These are phyloP conservation scores for Shinisaurus crocodilurus DNA, from an alignment of 2,113 vertebrate species.

Conservation along the genomic window DNA sequence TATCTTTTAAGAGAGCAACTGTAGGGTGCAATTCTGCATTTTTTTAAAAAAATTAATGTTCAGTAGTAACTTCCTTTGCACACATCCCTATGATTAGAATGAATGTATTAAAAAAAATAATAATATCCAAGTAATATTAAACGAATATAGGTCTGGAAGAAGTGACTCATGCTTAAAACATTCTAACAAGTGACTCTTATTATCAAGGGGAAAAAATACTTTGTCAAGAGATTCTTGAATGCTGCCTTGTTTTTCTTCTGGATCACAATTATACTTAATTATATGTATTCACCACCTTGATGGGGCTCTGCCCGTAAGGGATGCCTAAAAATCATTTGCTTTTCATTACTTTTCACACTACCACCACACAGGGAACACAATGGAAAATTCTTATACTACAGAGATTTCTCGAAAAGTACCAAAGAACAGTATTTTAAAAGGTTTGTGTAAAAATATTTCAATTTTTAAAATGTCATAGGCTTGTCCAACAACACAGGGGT, in stretches of 20 bases:
- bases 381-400: background rate
- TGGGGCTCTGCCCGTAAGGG: too few species aligned
- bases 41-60: background rate
- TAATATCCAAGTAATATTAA: background rate
- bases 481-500: background rate
- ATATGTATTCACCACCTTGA: background rate
- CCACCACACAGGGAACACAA: background rate
- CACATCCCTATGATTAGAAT: background rate
- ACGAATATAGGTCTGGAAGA: background rate
- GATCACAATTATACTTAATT: background rate
- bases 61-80: accelerated
- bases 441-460: background rate
- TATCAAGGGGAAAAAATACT: background rate
- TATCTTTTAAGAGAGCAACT: background rate
- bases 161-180: background rate
- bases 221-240: background rate
- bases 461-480: background rate
- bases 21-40: background rate
- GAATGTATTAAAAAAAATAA: background rate
- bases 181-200: background rate
- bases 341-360: background rate
- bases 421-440: background rate
- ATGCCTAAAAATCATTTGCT: background rate
- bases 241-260: background rate
- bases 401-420: background rate